Base-by-base conservation (phyloP, 1,140 invertebrate genomes). In the Drosophila rhopaloa region DNA sequence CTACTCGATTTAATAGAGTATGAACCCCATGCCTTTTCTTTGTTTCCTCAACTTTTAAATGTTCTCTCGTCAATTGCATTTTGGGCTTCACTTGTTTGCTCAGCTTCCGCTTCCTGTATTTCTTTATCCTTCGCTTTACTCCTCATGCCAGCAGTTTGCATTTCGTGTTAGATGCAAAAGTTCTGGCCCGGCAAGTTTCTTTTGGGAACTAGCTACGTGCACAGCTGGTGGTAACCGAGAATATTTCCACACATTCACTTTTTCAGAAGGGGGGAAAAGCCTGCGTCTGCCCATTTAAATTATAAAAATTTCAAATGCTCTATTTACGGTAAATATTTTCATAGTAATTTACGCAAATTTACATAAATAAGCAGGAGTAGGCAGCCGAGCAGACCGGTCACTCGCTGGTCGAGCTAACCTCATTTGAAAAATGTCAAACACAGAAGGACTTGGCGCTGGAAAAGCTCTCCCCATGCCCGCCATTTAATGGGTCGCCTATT, bases 311-410 rank as follows among this genome's bases (percentile, higher is more conserved):
- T 86, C 74, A 86, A 88, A 80, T 71, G 79, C 76, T 83, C 83
- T 88, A 88, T 88, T 88, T 88, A 83, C 76, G 61, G 79, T 88
- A 88, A 88, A 88, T 88, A 89, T 88, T 88, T 88, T 83, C 76
- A 83, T 80, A 72, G 83, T 88, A 88, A 89, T 88, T 88, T 77
- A 82, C 79, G 68, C 72, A 88, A 89, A 88, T 88, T 88, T 89
- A 79, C 84, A 88, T 88, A 88, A 88, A 88, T 83, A 89, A 88
- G 66, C 61, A 61, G 51, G 67, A 40, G 48, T 43, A 24, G 38
- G 32, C 16, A n/a, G 63, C 16, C 46, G 29, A 40, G 35, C 24
- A 9, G 48, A 29, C 1, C 48, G 48, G 29, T 24, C 27, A 41
- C 7, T 32, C 29, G 29, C 50, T 38, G 27, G 61, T 38, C 66